phyloP scores from a whole-genome alignment of 2,113 vertebrate species.

The Periophthalmus modestus region DNA sequence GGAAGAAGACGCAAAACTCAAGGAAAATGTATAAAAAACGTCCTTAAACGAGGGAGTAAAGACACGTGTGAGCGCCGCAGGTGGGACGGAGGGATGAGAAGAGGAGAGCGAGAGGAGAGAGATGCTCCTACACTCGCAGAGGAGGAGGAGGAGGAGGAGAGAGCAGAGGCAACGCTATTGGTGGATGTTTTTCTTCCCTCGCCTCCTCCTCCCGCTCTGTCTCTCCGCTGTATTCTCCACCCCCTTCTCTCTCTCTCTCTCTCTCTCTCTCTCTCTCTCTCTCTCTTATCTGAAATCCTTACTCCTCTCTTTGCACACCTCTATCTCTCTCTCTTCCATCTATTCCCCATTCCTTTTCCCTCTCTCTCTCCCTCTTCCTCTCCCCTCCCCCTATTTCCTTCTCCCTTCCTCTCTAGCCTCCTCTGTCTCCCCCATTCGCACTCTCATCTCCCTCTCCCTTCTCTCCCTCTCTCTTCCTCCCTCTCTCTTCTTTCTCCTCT shows the following conservation, averaged over 20 bases:
- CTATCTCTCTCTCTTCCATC: not conserved
- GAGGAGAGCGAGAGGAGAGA: not conserved
- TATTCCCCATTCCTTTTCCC: not conserved
- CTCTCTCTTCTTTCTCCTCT: not conserved
- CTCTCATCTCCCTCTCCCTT: not conserved
- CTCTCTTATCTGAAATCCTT: not conserved
- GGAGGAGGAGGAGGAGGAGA: not conserved
- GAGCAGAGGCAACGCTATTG: slow-evolving; percentile 39
- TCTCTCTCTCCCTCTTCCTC: no score
- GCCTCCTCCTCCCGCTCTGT: not conserved
- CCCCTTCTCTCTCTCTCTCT: not conserved
- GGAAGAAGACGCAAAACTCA: no score
- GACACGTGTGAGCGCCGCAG: not conserved
- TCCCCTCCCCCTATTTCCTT: no score
- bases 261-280: not conserved
- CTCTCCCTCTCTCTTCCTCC: not conserved
- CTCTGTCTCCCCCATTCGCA: no score
- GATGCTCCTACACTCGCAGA: not conserved
- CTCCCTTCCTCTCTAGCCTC: no score
- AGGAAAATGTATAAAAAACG: no score
- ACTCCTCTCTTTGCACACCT: not conserved
- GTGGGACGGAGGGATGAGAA: not conserved
- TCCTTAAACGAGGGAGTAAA: not conserved
- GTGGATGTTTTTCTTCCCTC: slow-evolving; percentile 48
- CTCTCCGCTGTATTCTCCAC: not conserved